phyloP scores from a whole-genome alignment of 2,797 vertebrate species.

The Amblyraja radiata region DNA sequence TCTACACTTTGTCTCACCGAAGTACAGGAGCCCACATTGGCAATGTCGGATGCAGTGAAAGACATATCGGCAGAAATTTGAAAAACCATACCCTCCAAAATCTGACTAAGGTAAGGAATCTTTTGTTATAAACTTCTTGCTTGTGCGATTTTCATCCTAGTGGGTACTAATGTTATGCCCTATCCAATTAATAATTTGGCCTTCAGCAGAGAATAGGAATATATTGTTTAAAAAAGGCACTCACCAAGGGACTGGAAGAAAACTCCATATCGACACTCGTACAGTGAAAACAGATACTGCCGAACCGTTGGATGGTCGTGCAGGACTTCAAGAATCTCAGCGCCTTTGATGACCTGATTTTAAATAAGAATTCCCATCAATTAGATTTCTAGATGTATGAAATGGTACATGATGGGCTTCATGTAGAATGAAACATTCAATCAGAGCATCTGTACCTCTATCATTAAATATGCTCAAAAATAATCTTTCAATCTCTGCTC shows the following conservation, averaged over 20 bases:
- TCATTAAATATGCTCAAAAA: neutral
- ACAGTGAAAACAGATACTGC: slow-evolving; percentile 95
- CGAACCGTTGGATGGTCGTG: slow-evolving; percentile 83
- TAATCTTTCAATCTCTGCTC: neutral
- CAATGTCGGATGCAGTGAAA: too few relatives aligned
- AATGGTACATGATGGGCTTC: neutral
- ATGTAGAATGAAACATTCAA: neutral
- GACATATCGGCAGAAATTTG: too few relatives aligned
- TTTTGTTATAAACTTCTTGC: neutral
- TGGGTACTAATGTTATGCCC: neutral
- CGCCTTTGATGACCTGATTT: slow-evolving; percentile 88
- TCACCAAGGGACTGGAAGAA: slow-evolving; percentile 95
- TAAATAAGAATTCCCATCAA: neutral
- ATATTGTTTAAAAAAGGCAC: slow-evolving; percentile 39
- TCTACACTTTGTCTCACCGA: too few relatives aligned
- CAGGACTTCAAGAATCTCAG: slow-evolving; percentile 92
- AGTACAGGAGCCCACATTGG: too few relatives aligned
- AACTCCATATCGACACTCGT: slow-evolving; percentile 85
- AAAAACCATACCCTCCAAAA: too few relatives aligned
- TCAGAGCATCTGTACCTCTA: neutral
- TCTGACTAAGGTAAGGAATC: too few relatives aligned
- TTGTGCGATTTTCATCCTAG: neutral
- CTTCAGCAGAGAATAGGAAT: neutral
- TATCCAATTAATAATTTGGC: neutral
- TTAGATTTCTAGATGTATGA: neutral